Base-by-base conservation (phyloP, 2,888 invertebrate species). In the Erannis defoliaria region DNA sequence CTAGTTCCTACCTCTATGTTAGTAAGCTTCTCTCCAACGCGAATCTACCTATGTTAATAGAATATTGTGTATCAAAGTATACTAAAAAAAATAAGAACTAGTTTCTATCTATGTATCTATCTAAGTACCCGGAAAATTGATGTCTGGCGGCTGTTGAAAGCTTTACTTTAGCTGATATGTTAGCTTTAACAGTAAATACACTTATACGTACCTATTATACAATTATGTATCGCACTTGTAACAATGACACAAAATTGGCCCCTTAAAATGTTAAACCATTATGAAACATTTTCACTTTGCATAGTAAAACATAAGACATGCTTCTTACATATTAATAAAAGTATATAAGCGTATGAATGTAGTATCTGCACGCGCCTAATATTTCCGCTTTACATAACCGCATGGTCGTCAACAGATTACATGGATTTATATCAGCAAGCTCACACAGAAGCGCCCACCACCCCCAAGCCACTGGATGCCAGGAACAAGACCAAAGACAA, bases 311-410 rank as follows among this genome's bases (percentile, higher is more conserved):
- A 50, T 16, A 26, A 10, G 5, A 37, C 5, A 38, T 26, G 50
- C 50, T 50, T 50, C 37, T 5, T 37, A 23, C 10, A 18, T n/a
- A 37, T n/a, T n/a, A 48, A 19, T 18, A 5, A 12, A n/a, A 37
- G 0, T 23, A 35, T 21, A 1, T 43, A 37, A 23, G 37, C 31
- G 55, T 40, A 63, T 64, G 64, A 69, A 53, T 5, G 16, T 50
- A 18, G 26, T 62, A 68, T 72, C 62, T 71, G 67, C 67, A 64
- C 70, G 75, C 70, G 51, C 69, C 81, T 81, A 86, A 88, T 78
- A 79, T 82, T 79, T 83, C 80, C 69, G 87, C 86, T 84, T 84
- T 82, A 70, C 84, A 85, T 72, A 93, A 93, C 74, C 77, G 90
- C 80, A 85, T 84, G 83, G 43, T 78, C 70, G 71, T 86, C 66